Base-by-base conservation (phyloP, 2,888 invertebrate genomes). In the Pollenia griseotomentosa region DNA sequence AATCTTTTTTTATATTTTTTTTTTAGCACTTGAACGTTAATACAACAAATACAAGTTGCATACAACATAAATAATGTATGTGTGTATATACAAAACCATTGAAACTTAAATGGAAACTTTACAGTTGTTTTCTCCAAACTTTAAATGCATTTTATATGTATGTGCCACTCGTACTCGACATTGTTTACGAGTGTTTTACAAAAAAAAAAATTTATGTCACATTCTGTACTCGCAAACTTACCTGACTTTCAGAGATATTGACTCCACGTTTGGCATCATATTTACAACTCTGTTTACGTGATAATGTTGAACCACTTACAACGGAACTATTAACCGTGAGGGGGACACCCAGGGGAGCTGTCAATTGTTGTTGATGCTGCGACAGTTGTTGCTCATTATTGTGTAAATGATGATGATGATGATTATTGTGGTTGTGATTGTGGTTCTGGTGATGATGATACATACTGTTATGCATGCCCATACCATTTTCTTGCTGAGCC, bases 211-310 rank as follows among this genome's bases (percentile, higher is more conserved):
- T 46, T 48, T 75, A 70, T 44, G 42, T 44, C 44, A 51, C 61
- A 44, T 44, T 10, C 12, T 44, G 0, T 61, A 40, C 57, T 71
- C 9, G 10, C 23, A 71, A 59, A 80, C 91, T 91, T 90, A 94
- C 94, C 93, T 93, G 93, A 88, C 93, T 93, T 88, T 93, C 93
- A 51, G 93, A 92, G 89, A 94, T 93, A 91, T 93, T 93, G 88
- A 94, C 93, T 87, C 91, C 90, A 84, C 93, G 92, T 88, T 93
- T 92, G 88, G 19, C 51, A 55, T 94, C 94, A 90, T 93, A 93
- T 91, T 94, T 93, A 89, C 92, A 93, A 88, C 94, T 94, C 84
- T 93, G 93, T 83, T 93, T 93, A 88, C 93, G 92, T 89, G 93
- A 92, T 89, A 93, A 88, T 87, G 91, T 89, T 73, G 91, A 87